phyloP scores from a whole-genome alignment of 2,888 invertebrate genomes.

The Helleia helle region DNA sequence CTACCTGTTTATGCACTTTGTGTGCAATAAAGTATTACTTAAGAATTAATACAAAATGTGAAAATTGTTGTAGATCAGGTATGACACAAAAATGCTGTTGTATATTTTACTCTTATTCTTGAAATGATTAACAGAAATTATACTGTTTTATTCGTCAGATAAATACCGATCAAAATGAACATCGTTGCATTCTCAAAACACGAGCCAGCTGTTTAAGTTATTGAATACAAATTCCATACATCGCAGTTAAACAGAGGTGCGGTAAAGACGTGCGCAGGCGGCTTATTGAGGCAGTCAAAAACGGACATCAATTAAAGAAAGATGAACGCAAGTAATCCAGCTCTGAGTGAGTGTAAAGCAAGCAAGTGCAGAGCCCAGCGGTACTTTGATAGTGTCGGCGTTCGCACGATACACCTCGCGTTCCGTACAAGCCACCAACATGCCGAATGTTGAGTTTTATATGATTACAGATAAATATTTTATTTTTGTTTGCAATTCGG shows the following conservation, averaged over 20 bases:
- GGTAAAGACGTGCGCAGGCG: slow-evolving; percentile 41
- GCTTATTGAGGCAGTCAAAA: slow-evolving; percentile 57
- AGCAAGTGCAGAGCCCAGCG: slow-evolving; percentile 22
- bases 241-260: slow-evolving; percentile 47
- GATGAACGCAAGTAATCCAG: slow-evolving; percentile 35
- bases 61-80: too few species aligned
- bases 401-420: slow-evolving; percentile 35
- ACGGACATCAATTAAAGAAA: slow-evolving; percentile 63
- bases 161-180: slow-evolving; percentile 28
- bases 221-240: slow-evolving; percentile 64
- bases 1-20: too few species aligned
- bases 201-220: slow-evolving; percentile 47
- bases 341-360: slow-evolving; percentile 14
- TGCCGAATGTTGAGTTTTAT: slow-evolving; percentile 27
- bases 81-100: too few species aligned
- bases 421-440: slow-evolving; percentile 18
- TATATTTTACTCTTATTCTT: too few species aligned
- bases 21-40: too few species aligned
- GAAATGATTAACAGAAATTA: too few species aligned
- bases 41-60: too few species aligned
- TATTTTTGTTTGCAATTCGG: slow-evolving; percentile 19
- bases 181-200: slow-evolving; percentile 33
- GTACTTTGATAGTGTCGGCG: slow-evolving; percentile 43
- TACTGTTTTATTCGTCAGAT: too few species aligned
- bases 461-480: slow-evolving; percentile 19